These are phyloP conservation scores for Lysiphlebus fabarum DNA, from an alignment of 1,140 invertebrate species.

Conservation along the genomic window DNA sequence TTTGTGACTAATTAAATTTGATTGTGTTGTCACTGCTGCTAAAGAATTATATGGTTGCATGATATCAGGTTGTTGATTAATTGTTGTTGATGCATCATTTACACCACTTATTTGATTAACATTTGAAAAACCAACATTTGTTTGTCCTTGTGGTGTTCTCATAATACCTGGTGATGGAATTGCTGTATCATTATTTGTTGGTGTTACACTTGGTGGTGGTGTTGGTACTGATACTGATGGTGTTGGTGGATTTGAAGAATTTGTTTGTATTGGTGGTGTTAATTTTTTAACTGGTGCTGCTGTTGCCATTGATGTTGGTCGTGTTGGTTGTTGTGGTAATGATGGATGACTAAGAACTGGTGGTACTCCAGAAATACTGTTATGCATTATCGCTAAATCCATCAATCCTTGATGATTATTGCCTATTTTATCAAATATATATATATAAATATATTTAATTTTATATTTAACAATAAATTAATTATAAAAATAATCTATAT, in stretches of 20 bases:
- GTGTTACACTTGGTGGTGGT: conserved; percentile 45
- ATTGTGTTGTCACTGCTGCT: conserved; percentile 41
- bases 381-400: conserved; percentile 32
- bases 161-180: conserved; percentile 46
- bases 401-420: conserved; percentile 35
- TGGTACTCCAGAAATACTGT: conserved; percentile 35
- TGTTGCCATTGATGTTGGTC: conserved; percentile 49
- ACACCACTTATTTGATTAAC: conserved; percentile 36
- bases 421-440: conserved; percentile 25
- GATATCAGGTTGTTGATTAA: conserved; percentile 45
- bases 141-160: conserved; percentile 36
- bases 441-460: no score
- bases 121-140: conserved; percentile 44
- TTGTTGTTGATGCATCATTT: conserved; percentile 34
- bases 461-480: background rate
- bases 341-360: conserved; percentile 51
- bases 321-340: conserved; percentile 53
- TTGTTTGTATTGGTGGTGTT: conserved; percentile 38
- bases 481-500: background rate
- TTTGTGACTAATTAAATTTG: conserved; percentile 38
- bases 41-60: conserved; percentile 49
- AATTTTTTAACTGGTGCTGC: conserved; percentile 49
- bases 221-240: conserved; percentile 47
- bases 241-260: conserved; percentile 39
- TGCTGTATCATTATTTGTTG: conserved; percentile 44